Conservation (phyloP, 2,113 vertebrate genomes). For the Uropsilus gracilis region DNA sequence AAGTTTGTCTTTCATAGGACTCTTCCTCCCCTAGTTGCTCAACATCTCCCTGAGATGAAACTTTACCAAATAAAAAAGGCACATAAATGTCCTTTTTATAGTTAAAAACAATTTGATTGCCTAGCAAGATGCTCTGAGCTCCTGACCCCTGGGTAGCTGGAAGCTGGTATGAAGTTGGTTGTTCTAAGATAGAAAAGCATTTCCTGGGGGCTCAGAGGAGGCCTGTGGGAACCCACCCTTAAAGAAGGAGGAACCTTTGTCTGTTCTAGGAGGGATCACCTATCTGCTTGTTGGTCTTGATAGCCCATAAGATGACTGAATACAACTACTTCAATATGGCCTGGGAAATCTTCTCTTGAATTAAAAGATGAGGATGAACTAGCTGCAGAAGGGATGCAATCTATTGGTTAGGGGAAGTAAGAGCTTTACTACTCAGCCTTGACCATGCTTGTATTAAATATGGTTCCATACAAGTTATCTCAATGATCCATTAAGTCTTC, state of each 20-base stretch:
- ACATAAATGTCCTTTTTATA: background rate
- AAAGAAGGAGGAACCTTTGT: slow-evolving; percentile 6
- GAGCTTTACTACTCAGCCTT: background rate
- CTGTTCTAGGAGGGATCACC: background rate
- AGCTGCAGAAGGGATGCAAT: background rate
- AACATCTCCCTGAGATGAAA: slow-evolving; percentile 37
- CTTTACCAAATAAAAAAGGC: background rate
- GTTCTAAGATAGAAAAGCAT: background rate
- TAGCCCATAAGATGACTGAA: background rate
- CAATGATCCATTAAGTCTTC: background rate
- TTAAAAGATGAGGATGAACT: background rate
- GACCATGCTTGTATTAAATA: background rate
- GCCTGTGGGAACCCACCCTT: background rate
- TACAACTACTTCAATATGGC: background rate
- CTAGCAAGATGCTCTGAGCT: background rate
- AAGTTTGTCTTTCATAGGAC: slow-evolving; percentile 38
- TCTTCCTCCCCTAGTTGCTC: background rate
- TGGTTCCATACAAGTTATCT: background rate
- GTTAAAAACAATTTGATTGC: background rate
- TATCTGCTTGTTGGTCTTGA: background rate
- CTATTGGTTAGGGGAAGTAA: background rate
- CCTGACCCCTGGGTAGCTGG: background rate
- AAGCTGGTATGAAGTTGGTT: slow-evolving; percentile 18
- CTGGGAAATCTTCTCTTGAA: slow-evolving; percentile 33
- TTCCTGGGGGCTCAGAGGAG: background rate